phyloP scores from a whole-genome alignment of 2,113 vertebrate species.

The Phylloscopus trochiloides region DNA sequence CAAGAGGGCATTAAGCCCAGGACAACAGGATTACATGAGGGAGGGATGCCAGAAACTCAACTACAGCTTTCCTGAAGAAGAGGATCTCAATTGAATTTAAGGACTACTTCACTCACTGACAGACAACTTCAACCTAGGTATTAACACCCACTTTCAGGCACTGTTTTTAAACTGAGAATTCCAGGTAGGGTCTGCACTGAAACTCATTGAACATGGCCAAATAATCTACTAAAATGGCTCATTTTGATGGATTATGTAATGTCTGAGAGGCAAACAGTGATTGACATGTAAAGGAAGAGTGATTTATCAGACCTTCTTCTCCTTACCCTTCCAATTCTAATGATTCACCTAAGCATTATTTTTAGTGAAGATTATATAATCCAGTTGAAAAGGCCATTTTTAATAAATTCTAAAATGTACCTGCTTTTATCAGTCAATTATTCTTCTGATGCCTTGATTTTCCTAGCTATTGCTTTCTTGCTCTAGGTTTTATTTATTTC shows the following conservation, averaged over 20 bases:
- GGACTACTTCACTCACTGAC: neutral
- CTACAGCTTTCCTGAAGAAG: neutral
- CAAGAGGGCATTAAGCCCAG: neutral
- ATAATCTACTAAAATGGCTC: neutral
- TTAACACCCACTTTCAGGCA: neutral
- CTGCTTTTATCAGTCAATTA: neutral
- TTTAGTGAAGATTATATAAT: constrained; percentile 16
- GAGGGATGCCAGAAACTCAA: neutral
- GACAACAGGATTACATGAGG: neutral
- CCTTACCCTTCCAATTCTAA: neutral
- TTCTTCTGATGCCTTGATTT: neutral
- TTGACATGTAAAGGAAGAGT: neutral
- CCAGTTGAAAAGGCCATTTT: neutral
- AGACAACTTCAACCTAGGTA: neutral
- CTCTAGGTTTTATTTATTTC: neutral
- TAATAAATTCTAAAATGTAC: neutral
- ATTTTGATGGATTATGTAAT: neutral
- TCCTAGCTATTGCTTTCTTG: neutral
- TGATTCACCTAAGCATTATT: constrained; percentile 29
- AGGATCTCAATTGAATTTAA: neutral
- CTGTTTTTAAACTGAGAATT: neutral
- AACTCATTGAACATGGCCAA: neutral
- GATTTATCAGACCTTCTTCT: neutral
- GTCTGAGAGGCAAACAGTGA: neutral
- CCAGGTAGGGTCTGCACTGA: neutral